A percentile compares a stretch with the other conserved stretches of the same genome.
phyloP scores from a whole-genome alignment of 2,797 vertebrate species.

The Anabacerthia variegaticeps region DNA sequence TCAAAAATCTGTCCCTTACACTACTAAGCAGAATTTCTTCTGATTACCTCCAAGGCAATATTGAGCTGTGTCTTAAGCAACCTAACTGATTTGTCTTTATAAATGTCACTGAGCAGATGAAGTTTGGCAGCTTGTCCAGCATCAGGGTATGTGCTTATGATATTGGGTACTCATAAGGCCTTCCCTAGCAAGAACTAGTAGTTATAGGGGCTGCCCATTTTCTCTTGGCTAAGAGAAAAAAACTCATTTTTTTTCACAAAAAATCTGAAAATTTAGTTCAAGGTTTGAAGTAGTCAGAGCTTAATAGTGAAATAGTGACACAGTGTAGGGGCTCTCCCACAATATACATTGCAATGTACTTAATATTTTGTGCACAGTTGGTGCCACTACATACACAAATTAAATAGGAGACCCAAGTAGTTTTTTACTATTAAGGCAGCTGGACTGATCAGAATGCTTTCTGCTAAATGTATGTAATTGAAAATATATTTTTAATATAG shows the following conservation, averaged over 20 bases:
- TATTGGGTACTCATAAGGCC: neutral
- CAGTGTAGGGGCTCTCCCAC: neutral
- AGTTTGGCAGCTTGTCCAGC: neutral
- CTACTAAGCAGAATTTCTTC: neutral
- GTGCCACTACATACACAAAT: neutral
- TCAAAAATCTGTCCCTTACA: neutral
- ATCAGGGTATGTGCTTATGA: neutral
- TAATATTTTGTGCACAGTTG: neutral
- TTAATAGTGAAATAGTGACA: neutral
- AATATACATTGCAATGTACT: neutral
- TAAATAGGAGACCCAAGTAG: neutral
- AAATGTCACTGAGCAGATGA: neutral
- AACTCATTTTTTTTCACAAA: accelerated
- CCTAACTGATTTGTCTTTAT: neutral
- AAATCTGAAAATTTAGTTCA: neutral
- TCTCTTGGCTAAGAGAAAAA: neutral
- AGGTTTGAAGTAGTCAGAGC: neutral
- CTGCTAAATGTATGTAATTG: neutral
- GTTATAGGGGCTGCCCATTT: neutral
- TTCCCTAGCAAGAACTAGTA: neutral
- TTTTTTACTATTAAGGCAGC: neutral
- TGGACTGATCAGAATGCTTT: neutral
- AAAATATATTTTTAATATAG: neutral
- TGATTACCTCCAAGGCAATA: neutral
- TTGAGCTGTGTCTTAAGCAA: neutral